These are phyloP conservation scores for Triplophysa siluroides DNA, from an alignment of 2,113 vertebrate genomes.

Conservation along the genomic window DNA sequence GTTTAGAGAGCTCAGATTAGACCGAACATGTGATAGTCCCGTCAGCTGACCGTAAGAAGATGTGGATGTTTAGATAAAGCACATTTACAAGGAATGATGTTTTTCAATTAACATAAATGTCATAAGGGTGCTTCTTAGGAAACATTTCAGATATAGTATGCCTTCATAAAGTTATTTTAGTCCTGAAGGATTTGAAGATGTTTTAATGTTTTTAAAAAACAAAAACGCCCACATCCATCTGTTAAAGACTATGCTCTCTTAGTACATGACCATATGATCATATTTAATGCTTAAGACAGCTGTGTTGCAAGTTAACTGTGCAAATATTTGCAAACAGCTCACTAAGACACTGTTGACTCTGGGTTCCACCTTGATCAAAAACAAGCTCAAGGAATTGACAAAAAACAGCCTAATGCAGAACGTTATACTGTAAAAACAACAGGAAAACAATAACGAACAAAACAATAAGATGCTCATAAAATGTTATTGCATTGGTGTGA, in stretches of 20 bases:
- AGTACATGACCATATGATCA: constrained; percentile 19
- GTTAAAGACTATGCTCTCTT: neutral
- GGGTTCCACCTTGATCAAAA: constrained; percentile 36
- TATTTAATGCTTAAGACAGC: constrained; percentile 11
- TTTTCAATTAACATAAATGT: neutral
- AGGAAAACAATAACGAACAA: neutral
- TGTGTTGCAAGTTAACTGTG: constrained; percentile 23
- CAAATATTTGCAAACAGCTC: constrained; percentile 48
- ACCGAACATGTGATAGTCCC: constrained; percentile 27
- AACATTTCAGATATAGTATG: neutral
- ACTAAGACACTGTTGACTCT: constrained; percentile 34
- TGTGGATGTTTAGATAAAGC: neutral
- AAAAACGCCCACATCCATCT: neutral
- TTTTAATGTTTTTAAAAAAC: neutral
- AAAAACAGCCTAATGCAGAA: neutral
- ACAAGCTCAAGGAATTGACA: neutral
- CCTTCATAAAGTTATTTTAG: too few relatives aligned
- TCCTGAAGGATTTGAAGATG: too few relatives aligned
- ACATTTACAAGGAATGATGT: neutral
- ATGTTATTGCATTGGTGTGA: constrained; percentile 6
- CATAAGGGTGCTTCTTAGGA: neutral
- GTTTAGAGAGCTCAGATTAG: constrained; percentile 25
- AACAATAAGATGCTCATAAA: neutral
- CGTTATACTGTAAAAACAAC: neutral
- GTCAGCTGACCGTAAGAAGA: constrained; percentile 17